Percentiles rank a stretch among this genome's conserved stretches.
phyloP scores from a whole-genome alignment of 2,113 vertebrate genomes.

The Sapayoa aenigma region DNA sequence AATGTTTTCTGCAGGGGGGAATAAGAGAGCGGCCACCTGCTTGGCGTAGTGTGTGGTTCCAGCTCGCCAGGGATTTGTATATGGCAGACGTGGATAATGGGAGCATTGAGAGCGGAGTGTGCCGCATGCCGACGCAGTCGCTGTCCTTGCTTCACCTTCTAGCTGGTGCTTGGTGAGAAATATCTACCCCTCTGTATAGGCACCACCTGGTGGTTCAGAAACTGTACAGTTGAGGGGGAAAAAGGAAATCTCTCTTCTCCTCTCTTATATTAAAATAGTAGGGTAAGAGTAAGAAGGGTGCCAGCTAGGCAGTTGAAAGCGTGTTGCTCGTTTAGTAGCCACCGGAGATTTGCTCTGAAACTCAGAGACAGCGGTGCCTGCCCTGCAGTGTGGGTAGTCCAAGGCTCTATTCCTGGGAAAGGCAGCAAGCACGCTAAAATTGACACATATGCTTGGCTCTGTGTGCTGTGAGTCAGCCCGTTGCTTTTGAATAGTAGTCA shows the following conservation, averaged over 20 bases:
- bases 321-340: not conserved
- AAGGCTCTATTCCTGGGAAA: not conserved
- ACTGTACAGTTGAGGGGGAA: fast-evolving
- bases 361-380: not conserved
- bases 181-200: not conserved
- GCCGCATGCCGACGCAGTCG: fast-evolving
- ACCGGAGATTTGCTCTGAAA: not conserved
- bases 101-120: not conserved
- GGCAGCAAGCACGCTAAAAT: not conserved
- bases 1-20: not conserved
- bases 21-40: not conserved
- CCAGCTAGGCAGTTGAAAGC: not conserved
- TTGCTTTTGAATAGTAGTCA: not conserved
- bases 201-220: not conserved
- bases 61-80: not conserved
- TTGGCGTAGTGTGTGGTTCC: not conserved
- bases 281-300: not conserved
- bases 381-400: not conserved
- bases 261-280: not conserved
- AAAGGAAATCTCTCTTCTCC: not conserved
- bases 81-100: not conserved
- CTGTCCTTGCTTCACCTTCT: not conserved
- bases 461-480: not conserved
- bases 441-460: not conserved
- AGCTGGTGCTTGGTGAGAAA: not conserved